These are phyloP conservation scores for Macropodus opercularis DNA, from an alignment of 2,797 vertebrate genomes.

Conservation along the genomic window DNA sequence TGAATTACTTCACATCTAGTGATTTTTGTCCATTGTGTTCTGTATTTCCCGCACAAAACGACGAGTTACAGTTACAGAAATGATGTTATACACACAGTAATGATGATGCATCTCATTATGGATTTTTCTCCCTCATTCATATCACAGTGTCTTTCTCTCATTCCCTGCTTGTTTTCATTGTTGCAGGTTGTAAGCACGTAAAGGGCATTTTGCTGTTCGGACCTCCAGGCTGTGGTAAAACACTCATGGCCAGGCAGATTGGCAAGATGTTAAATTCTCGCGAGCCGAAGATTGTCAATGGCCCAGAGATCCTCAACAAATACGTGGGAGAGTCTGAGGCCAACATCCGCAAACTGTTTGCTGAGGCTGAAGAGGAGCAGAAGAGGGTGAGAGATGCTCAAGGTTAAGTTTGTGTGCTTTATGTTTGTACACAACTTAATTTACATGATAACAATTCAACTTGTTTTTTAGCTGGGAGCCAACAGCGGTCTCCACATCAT, in stretches of 20 bases:
- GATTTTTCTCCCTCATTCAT: too few relatives aligned
- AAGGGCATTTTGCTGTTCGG: conserved; percentile 96
- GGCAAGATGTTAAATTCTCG: conserved; percentile 98
- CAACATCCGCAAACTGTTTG: conserved; percentile 97
- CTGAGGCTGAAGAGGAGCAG: conserved; percentile 97
- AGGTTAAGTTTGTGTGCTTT: fast-evolving
- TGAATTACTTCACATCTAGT: not conserved
- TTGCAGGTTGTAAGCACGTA: conserved; percentile 95
- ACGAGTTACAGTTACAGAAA: too few relatives aligned
- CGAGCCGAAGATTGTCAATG: conserved; percentile 96
- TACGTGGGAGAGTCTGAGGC: conserved; percentile 97
- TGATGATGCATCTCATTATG: too few relatives aligned
- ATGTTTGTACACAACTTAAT: too few relatives aligned
- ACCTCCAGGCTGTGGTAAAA: conserved; percentile 97
- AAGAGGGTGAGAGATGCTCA: conserved; percentile 85
- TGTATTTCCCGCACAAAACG: too few relatives aligned
- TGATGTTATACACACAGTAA: too few relatives aligned
- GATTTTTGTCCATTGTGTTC: too few relatives aligned
- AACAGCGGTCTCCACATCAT: conserved; percentile 99
- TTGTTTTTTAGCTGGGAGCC: conserved; percentile 87
- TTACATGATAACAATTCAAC: too few relatives aligned
- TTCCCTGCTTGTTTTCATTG: not conserved
- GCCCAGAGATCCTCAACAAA: conserved; percentile 98
- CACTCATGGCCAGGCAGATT: conserved; percentile 97
- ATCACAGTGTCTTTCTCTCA: not conserved